phyloP scores from a whole-genome alignment of 1,140 invertebrate species.

The Diorhabda carinulata region DNA sequence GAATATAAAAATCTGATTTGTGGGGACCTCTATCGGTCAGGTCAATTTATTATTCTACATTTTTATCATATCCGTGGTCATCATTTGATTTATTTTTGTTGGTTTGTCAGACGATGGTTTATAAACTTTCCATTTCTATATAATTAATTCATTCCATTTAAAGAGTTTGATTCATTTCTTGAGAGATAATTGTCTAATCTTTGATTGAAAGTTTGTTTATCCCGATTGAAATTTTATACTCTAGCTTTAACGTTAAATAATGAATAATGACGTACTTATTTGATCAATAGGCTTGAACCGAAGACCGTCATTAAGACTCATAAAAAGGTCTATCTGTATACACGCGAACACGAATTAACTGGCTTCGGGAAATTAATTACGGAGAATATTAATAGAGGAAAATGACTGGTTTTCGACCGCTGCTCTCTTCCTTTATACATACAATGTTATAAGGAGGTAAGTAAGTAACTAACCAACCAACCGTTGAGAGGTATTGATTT shows the following conservation, averaged over 20 bases:
- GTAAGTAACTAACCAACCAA: conserved; percentile 33
- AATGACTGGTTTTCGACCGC: conserved; percentile 40
- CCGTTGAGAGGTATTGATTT: conserved; percentile 45
- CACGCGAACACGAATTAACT: conserved; percentile 38
- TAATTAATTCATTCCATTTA: no score
- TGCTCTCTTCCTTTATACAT: conserved; percentile 34
- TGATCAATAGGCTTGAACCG: conserved; percentile 17
- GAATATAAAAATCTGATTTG: no score
- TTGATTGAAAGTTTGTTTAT: no score
- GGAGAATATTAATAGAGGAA: conserved; percentile 39
- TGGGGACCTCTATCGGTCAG: no score
- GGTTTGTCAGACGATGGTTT: no score
- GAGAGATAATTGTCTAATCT: no score
- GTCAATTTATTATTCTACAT: no score
- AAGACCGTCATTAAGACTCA: conserved; percentile 30
- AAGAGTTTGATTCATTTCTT: no score
- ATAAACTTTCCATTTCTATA: no score
- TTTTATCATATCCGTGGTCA: no score
- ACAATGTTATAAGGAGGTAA: conserved; percentile 35
- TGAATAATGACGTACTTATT: conserved; percentile 1
- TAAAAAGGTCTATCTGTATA: conserved; percentile 32
- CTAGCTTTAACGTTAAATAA: not conserved
- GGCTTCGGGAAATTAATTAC: conserved; percentile 42
- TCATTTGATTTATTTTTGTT: no score
- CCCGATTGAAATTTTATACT: no score